Conservation (phyloP, 2,113 vertebrate species). For the Gavialis gangeticus region DNA sequence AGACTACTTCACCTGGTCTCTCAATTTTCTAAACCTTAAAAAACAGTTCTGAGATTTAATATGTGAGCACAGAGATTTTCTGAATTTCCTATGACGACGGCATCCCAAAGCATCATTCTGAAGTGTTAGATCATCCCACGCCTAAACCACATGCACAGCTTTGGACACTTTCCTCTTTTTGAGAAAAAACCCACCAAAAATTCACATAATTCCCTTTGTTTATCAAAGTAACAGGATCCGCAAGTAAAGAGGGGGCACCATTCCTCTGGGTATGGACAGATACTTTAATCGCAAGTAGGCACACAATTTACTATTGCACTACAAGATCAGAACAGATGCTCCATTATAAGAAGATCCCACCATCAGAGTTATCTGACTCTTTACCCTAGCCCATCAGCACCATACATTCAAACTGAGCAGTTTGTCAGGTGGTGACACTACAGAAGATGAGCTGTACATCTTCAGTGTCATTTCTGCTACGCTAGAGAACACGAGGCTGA, state of each 20-base stretch:
- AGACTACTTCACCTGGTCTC: fast-evolving
- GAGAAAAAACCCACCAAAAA: not conserved
- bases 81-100: constrained; percentile 29
- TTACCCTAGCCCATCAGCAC: not conserved
- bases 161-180: constrained; percentile 25
- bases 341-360: fast-evolving
- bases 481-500: not conserved
- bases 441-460: not conserved
- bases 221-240: too few relatives aligned
- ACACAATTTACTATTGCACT: not conserved
- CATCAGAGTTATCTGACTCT: fast-evolving
- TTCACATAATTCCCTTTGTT: not conserved
- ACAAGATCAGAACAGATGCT: not conserved
- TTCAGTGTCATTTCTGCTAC: not conserved
- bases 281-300: not conserved
- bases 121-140: not conserved
- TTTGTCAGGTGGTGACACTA: not conserved
- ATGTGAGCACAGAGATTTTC: not conserved
- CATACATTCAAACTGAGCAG: not conserved
- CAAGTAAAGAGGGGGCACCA: too few relatives aligned
- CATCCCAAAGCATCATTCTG: constrained; percentile 37
- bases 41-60: not conserved
- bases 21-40: not conserved
- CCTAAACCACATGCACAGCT: constrained; percentile 42
- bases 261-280: not conserved